Base-by-base conservation (phyloP, 2,888 invertebrate genomes). In the Eristalis pertinax region DNA sequence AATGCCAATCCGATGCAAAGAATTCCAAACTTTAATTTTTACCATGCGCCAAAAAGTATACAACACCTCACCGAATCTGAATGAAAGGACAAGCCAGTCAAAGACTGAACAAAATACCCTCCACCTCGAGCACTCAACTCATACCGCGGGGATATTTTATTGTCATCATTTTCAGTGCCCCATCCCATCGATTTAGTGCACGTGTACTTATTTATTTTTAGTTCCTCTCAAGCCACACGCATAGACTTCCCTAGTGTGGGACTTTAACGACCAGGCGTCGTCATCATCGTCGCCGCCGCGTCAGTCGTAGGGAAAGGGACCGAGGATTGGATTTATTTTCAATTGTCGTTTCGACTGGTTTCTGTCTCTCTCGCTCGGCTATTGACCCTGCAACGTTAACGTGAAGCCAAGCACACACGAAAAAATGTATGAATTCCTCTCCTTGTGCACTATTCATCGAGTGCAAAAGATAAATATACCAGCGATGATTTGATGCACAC, bases 341-440 rank as follows among this genome's bases (percentile, higher is more conserved):
- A 74, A 32, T 73, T 64, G 15, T 26, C 29, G 11, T 35, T 69
- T 70, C 58, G 29, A n/a, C n/a, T n/a, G n/a, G n/a, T 43, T 43
- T 19, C 50, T 19, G 19, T 15, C 70, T 13, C 60, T 35, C 65
- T 84, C 26, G 77, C n/a, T 56, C 19, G 19, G 84, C 63, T 85
- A 85, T 81, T 85, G 81, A 85, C 80, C 81, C 81, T 72, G 43
- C n/a, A n/a, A 13, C 32, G 8, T 24, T 43, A 60, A 15, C 24
- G 22, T 24, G 24, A 19, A 70, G 60, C 73, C 72, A 73, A 32
- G 32, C 32, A 10, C 32, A 32, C 32, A 32, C 26, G 4, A 26
- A 26, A 41, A 67, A 62, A 73, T 19, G 19, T 68, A 41, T 63
- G 32, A 62, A 73, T 77, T 76, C 77, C 77, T 72, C 70, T 77